Evolutionary conservation across 64 coral and sea anemone species (phyloP), one percentile per base, ranked within the genome.

Genomic region (Hydrozoanthus tunicans): DNA sequence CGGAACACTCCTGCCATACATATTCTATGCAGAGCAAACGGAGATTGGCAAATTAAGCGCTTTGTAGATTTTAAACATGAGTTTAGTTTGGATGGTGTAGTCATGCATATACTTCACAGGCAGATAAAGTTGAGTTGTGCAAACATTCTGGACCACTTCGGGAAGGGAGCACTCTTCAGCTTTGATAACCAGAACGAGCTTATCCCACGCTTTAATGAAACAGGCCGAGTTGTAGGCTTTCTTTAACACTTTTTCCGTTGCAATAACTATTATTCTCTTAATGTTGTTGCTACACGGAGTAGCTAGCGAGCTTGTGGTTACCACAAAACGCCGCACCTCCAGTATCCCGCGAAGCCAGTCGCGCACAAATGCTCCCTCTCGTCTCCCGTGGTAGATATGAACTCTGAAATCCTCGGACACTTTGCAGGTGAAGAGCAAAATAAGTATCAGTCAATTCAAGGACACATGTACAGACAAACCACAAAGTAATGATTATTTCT

Each of bases 11-110:
- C 32, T 43, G 32, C 32, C 32, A 43, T 43, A 43, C 56, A 59
- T 1, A 53, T 9, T 90, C 14, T 90, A 90, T 65, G 89, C 76
- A 90, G 89, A 90, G 9, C 89, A 90, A 90, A 90, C 89, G 17
- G 89, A 90, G 2, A 54, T 53, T 7, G 89, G 89, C 32, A 90
- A 64, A 51, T 90, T 59, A 13, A 90, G 51, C 9, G 89, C 89
- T 3, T 90, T 90, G 6, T 79, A 90, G 5, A 90, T 14, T 64
- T 78, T 63, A 6, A 53, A 79, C 89, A 90, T 90, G 7, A 90
- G 32, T 56, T 43, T 14, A 7, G 76, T 80, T 7, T 90, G 89
- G 53, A 90, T 7, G 14, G 89, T 79, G 17, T 24, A 25, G 59
- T 90, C 76, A 23, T 64, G 43, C 43, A 55, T 67, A 24, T 4